Evolutionary conservation across 2,797 vertebrate species (phyloP), one percentile per base, ranked within the genome.

Genomic region (Lepus townsendii): DNA sequence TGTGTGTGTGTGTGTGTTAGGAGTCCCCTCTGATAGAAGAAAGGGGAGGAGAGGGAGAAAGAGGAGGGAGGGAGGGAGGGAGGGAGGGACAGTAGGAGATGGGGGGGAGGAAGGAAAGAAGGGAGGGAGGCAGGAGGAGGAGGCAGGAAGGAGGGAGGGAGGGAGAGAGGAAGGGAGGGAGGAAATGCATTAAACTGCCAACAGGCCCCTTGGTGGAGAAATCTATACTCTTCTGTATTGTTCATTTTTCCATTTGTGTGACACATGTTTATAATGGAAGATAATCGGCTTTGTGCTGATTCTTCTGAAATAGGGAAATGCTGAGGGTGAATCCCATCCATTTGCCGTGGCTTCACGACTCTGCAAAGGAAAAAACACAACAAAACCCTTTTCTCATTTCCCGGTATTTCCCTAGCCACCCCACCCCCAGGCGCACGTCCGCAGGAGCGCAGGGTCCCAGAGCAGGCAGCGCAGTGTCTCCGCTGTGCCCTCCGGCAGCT

Each of bases 211-310:
- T n/a, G 50, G 66, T 11, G 26, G 71, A 91, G 32, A 63, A 72
- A 79, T 35, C 75, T 83, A 26, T 1, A 17, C 12, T 13, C n/a
- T 30, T 47, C 72, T 3, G 20, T 13, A 42, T 66, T 20, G 2
- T 54, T 50, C 50, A 22, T 17, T 47, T 60, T 80, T 86, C 75
- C 24, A 50, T 75, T 83, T 66, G 54, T 19, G 30, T 19, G 9
- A 72, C 24, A 3, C 50, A 3, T 90, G 75, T 90, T 66, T 83
- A 32, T 78, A 85, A 72, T 6, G 65, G 47, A 77, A 57, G 35
- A 38, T 35, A 88, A 85, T 72, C 5, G 19, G 62, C 47, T 94
- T 86, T 93, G 72, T 84, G 90, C 77, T 93, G 69, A 92, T 92
- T 96, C 73, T 75, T 24, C 42, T 42, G 65, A 91, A 87, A 85